phyloP scores from a whole-genome alignment of 1,140 invertebrate species.

The Goniozus legneri region DNA sequence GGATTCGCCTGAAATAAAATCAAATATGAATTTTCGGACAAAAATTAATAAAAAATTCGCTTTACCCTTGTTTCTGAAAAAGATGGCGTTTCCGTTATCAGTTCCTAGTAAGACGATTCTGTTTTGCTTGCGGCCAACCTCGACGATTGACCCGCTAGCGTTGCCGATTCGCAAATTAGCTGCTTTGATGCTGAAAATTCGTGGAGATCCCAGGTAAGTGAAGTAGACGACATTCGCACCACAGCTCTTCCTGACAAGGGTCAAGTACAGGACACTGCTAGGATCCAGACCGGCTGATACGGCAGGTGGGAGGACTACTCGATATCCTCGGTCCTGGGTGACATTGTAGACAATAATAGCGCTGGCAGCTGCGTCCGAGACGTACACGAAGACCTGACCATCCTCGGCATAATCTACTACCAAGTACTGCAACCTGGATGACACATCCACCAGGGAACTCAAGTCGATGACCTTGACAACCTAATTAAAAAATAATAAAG shows the following conservation, averaged over 20 bases:
- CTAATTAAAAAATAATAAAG: conserved; percentile 16
- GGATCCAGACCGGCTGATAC: conserved; percentile 37
- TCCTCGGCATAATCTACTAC: conserved; percentile 56
- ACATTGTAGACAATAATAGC: conserved; percentile 62
- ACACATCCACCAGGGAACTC: conserved; percentile 50
- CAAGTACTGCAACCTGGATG: conserved; percentile 64
- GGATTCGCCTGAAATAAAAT: conserved; percentile 47
- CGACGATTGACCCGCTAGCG: conserved; percentile 52
- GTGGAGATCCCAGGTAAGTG: conserved; percentile 57
- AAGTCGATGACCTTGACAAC: conserved; percentile 61
- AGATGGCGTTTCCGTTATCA: conserved; percentile 58
- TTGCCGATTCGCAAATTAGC: conserved; percentile 52
- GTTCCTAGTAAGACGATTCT: conserved; percentile 60
- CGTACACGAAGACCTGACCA: conserved; percentile 48
- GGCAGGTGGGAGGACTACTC: conserved; percentile 57
- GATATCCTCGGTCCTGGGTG: conserved; percentile 49
- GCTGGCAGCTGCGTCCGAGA: conserved; percentile 59
- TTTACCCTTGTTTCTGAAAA: conserved; percentile 52
- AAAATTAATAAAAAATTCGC: neutral
- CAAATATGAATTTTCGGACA: neutral
- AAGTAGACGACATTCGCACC: conserved; percentile 57
- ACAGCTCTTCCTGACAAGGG: conserved; percentile 50
- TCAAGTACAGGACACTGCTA: conserved; percentile 60
- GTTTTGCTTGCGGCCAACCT: conserved; percentile 56
- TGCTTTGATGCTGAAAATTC: conserved; percentile 58